Evolutionary conservation across 1,140 invertebrate genomes (phyloP).

Genomic region (Ips nitidus): DNA sequence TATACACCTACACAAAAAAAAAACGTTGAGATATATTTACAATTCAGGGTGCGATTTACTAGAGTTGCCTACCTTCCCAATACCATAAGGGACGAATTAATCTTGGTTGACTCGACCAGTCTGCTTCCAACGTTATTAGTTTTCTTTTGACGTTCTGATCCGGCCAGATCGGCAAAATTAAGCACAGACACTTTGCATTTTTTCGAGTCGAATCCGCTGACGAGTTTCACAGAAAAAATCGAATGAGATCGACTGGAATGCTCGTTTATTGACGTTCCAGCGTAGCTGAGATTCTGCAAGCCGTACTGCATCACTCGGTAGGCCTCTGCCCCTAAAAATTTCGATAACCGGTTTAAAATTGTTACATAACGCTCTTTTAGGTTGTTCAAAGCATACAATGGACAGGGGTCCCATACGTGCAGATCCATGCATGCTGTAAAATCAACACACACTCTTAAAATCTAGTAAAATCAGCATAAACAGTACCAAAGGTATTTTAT

Average conservation of each 20-base stretch:
- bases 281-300: slow-evolving; percentile 77
- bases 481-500: too few relatives aligned
- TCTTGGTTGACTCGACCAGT: slow-evolving; percentile 85
- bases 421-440: too few relatives aligned
- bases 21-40: background rate
- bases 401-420: too few relatives aligned
- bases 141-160: slow-evolving; percentile 83
- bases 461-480: too few relatives aligned
- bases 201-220: slow-evolving; percentile 48
- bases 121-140: slow-evolving; percentile 81
- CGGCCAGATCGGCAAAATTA: slow-evolving; percentile 89
- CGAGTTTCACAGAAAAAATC: slow-evolving; percentile 82
- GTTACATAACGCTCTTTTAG: too few relatives aligned
- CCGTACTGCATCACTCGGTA: slow-evolving; percentile 78
- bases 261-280: slow-evolving; percentile 81
- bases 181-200: slow-evolving; percentile 52
- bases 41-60: background rate
- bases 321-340: slow-evolving; percentile 63
- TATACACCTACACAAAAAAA: slow-evolving; percentile 37
- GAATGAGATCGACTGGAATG: slow-evolving; percentile 86
- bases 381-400: too few relatives aligned
- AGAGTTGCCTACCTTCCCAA: slow-evolving; percentile 67
- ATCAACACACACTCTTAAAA: too few relatives aligned
- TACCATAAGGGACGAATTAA: slow-evolving; percentile 87
- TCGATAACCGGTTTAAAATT: too few relatives aligned